Evolutionary conservation across 1,140 invertebrate genomes (phyloP).

Genomic region (Zaprionus lachaisei): DNA sequence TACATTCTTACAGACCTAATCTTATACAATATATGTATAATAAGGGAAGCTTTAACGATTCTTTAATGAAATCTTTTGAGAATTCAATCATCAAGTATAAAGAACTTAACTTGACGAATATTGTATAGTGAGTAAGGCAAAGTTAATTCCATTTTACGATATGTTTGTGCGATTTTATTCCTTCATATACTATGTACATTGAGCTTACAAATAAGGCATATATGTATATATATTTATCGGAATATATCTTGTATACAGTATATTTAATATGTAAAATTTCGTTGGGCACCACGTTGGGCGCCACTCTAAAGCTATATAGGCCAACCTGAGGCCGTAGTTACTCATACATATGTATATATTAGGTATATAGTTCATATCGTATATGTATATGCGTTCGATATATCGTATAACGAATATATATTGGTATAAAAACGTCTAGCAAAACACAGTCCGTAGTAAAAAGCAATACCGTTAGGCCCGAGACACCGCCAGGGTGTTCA

Average conservation of each 20-base stretch:
- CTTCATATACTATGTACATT: conserved; percentile 29
- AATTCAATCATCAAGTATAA: too few relatives aligned
- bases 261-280: conserved; percentile 44
- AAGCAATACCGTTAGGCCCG: conserved; percentile 13
- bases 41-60: too few relatives aligned
- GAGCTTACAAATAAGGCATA: conserved; percentile 20
- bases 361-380: conserved; percentile 22
- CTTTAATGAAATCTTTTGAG: too few relatives aligned
- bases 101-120: too few relatives aligned
- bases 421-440: conserved; percentile 41
- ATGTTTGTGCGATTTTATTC: conserved; percentile 55
- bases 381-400: conserved; percentile 14
- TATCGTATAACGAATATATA: conserved; percentile 25
- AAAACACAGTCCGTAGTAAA: conserved; percentile 47
- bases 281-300: conserved; percentile 11
- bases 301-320: conserved; percentile 43
- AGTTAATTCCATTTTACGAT: conserved; percentile 16
- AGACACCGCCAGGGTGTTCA: neutral
- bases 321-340: conserved; percentile 22
- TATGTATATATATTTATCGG: conserved; percentile 21
- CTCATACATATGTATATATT: conserved; percentile 14
- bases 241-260: conserved; percentile 34
- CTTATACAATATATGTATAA: too few relatives aligned
- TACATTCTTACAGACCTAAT: too few relatives aligned
- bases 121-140: neutral